These are phyloP conservation scores for Cephus cinctus DNA, from an alignment of 1,140 invertebrate genomes.

Conservation along the genomic window DNA sequence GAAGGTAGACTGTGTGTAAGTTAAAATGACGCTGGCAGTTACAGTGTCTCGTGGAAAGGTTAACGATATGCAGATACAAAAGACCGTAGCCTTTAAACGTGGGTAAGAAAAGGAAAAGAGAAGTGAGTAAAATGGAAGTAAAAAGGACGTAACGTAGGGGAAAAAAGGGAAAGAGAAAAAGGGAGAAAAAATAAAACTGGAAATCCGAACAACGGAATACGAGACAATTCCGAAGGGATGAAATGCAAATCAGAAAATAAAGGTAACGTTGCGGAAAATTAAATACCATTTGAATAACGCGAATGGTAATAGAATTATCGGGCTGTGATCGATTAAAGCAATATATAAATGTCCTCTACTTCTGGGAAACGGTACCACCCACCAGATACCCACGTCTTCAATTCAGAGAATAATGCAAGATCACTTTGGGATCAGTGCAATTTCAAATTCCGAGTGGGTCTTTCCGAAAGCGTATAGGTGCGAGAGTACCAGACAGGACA, in stretches of 20 bases:
- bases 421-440: no score
- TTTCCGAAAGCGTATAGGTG: no score
- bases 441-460: conserved; percentile 4
- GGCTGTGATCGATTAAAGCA: conserved; percentile 40
- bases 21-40: background rate
- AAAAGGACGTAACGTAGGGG: conserved; percentile 11
- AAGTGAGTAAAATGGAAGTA: conserved; percentile 13
- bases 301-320: conserved; percentile 48
- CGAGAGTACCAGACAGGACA: no score
- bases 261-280: conserved; percentile 52
- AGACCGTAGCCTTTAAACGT: conserved; percentile 43
- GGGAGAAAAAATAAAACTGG: background rate
- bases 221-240: conserved; percentile 40
- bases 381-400: no score
- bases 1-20: background rate
- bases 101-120: conserved; percentile 25
- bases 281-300: conserved; percentile 52
- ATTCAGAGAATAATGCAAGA: no score
- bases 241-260: conserved; percentile 52
- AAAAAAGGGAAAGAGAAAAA: conserved; percentile 6
- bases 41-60: conserved; percentile 29
- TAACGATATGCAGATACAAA: conserved; percentile 48
- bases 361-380: background rate
- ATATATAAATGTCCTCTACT: conserved; percentile 6
- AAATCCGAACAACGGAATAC: conserved; percentile 3